Base-by-base conservation (phyloP, 2,888 invertebrate genomes). In the Adineta ricciae region DNA sequence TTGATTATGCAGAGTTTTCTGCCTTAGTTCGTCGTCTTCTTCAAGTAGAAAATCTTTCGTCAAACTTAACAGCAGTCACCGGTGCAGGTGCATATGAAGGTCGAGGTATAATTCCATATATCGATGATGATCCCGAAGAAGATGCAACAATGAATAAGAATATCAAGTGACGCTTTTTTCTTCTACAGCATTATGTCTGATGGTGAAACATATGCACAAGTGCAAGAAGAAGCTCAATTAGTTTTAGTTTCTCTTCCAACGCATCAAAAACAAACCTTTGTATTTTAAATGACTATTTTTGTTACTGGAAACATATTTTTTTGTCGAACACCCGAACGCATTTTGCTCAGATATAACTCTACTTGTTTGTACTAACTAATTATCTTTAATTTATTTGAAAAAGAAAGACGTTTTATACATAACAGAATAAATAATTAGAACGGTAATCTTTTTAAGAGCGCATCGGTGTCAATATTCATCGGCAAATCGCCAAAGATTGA, bases 1-100 rank as follows among this genome's bases (percentile, higher is more conserved):
- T 78, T 24, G 78, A 78, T 78, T 78, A 78, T 41, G 78, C 78
- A 3, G 78, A 78, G 41, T 78, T 78, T 78, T 41, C 78, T 24
- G 78, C 78, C n/a, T 41, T 78, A 41, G 78, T 41, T 41, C 78
- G 78, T 41, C 78, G 78, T 41, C 38, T 78, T 78, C n/a, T 78
- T n/a, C 78, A 78, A 78, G 24, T 41, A 41, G 36, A 78, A 78
- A 41, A 78, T 78, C 41, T 41, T 41, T 78, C 78, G n/a, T 21
- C 78, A n/a, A 41, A 21, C n/a, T 19, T n/a, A 78, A 78, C 16
- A 16, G 16, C 21, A 24, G 8, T 11, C 0, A n/a, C 24, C 41
- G n/a, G n/a, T n/a, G 24, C 38, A 78, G 78, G 78, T 24, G 78
- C 78, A 78, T 78, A 78, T 41, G 78, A 78, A 78, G 78, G 78